These are phyloP conservation scores for Iselma pallidipennis DNA, from an alignment of 2,888 invertebrate species.

Conservation along the genomic window DNA sequence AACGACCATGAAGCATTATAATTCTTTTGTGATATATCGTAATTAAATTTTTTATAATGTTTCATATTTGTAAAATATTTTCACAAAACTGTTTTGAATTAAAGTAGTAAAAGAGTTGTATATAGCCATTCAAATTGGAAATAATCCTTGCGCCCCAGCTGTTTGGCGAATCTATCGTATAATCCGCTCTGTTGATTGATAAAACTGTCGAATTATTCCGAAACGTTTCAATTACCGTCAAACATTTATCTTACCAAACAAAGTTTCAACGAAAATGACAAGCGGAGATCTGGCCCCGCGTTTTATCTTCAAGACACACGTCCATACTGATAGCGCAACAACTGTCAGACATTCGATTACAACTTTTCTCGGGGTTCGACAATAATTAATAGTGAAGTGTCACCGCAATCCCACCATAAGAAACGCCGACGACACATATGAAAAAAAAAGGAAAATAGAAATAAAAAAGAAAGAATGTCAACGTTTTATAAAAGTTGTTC, in stretches of 20 bases:
- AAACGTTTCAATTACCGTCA: constrained; percentile 29
- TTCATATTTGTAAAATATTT: constrained; percentile 15
- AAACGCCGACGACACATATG: constrained; percentile 10
- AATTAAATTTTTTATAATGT: constrained; percentile 33
- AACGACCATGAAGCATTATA: constrained; percentile 35
- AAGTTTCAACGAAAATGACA: constrained; percentile 37
- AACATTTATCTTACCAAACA: constrained; percentile 39
- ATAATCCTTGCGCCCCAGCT: background rate
- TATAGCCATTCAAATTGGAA: background rate
- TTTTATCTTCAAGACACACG: constrained; percentile 38
- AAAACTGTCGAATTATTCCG: constrained; percentile 31
- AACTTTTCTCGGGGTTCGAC: constrained; percentile 41
- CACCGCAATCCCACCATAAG: constrained; percentile 29
- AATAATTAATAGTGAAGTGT: constrained; percentile 46
- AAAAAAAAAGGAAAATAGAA: constrained; percentile 2
- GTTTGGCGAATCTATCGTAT: constrained; percentile 14
- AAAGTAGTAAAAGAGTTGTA: background rate
- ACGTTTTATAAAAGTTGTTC: constrained; percentile 4
- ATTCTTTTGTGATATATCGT: constrained; percentile 39
- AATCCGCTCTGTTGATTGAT: constrained; percentile 24
- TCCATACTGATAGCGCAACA: constrained; percentile 32
- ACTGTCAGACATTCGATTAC: constrained; percentile 42
- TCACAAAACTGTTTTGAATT: background rate
- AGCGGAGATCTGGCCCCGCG: constrained; percentile 36
- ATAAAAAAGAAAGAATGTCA: constrained; percentile 7